Conservation (phyloP, 1,140 invertebrate genomes). For the Eufriesea mexicana region DNA sequence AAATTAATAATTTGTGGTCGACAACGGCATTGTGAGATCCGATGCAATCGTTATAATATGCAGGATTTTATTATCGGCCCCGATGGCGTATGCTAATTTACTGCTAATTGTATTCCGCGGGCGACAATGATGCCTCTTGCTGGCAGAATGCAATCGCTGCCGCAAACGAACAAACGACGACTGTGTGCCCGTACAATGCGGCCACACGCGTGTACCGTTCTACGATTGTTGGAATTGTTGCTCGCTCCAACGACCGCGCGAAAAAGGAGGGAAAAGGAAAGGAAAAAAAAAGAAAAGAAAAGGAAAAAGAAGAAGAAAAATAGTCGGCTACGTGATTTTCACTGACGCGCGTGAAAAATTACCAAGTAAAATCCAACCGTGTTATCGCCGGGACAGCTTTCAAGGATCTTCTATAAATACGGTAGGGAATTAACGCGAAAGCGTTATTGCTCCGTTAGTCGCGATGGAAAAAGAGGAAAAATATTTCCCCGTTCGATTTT, state of each 20-base stretch:
- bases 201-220: slow-evolving; percentile 29
- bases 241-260: background rate
- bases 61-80: slow-evolving; percentile 81
- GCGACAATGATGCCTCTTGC: slow-evolving; percentile 79
- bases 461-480: background rate
- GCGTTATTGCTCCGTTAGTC: background rate
- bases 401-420: slow-evolving; percentile 42
- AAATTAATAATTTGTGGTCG: slow-evolving; percentile 83
- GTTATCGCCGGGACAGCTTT: slow-evolving; percentile 34
- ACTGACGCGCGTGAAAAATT: slow-evolving; percentile 65
- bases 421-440: slow-evolving; percentile 4
- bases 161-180: slow-evolving; percentile 59
- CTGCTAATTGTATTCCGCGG: slow-evolving; percentile 82
- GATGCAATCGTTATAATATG: slow-evolving; percentile 82
- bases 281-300: background rate
- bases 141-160: slow-evolving; percentile 65
- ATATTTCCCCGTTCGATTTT: background rate
- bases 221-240: slow-evolving; percentile 36
- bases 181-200: slow-evolving; percentile 44
- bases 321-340: slow-evolving; percentile 53
- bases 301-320: slow-evolving; percentile 17
- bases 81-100: slow-evolving; percentile 82
- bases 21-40: slow-evolving; percentile 81
- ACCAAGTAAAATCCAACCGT: slow-evolving; percentile 48
- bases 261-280: background rate